Conservation (phyloP, 2,797 vertebrate genomes). For the Xenopus petersii region DNA sequence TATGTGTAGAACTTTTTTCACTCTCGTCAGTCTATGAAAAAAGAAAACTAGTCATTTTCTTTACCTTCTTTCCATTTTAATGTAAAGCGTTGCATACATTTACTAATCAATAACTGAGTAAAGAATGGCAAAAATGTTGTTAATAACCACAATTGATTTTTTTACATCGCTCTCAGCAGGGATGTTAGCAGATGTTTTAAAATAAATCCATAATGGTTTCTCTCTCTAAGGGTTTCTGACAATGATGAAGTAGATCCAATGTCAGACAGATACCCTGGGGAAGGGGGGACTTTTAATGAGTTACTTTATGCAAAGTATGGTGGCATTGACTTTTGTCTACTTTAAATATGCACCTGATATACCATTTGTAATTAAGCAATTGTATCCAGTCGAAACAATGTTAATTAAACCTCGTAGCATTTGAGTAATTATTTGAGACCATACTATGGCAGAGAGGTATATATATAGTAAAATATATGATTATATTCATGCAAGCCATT, state of each 20-base stretch:
- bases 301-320: slow-evolving; percentile 18
- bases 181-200: slow-evolving; percentile 50
- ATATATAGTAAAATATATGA: neutral
- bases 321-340: slow-evolving; percentile 16
- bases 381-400: neutral
- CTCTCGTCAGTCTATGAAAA: too few species aligned
- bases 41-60: too few species aligned
- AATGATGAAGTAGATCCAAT: slow-evolving; percentile 30
- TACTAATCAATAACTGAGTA: slow-evolving; percentile 61
- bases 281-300: slow-evolving; percentile 2
- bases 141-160: slow-evolving; percentile 60
- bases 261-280: slow-evolving; percentile 37
- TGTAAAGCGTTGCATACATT: slow-evolving; percentile 53
- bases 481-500: neutral
- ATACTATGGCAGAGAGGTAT: neutral
- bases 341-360: slow-evolving; percentile 13
- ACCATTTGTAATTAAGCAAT: slow-evolving; percentile 10
- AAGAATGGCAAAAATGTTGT: slow-evolving; percentile 55
- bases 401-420: neutral
- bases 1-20: too few species aligned
- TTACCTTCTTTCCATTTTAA: slow-evolving; percentile 39
- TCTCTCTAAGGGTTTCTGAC: slow-evolving; percentile 41
- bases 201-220: slow-evolving; percentile 38
- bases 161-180: slow-evolving; percentile 47
- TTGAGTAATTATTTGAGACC: neutral